A percentile compares a stretch with the other conserved stretches of the same genome.
Conservation (phyloP, 2,797 vertebrate species). For the Pelodytes ibericus region DNA sequence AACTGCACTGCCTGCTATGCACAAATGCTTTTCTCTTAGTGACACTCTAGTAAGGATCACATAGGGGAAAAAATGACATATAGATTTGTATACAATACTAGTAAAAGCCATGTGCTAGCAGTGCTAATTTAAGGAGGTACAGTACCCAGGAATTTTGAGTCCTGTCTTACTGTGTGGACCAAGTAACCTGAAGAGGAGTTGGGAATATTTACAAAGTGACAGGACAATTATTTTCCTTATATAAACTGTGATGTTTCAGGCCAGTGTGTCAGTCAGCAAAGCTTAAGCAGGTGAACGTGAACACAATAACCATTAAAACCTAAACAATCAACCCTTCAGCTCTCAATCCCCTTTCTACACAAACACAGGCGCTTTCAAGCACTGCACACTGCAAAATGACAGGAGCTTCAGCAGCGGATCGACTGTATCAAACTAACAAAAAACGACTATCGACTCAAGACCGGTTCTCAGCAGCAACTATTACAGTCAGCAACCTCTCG, state of each 20-base stretch:
- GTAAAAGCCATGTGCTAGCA: no score
- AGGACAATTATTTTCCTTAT: neutral
- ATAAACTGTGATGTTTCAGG: slow-evolving; percentile 7
- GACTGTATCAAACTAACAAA: neutral
- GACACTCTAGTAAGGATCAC: no score
- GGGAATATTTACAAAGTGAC: neutral
- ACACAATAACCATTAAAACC: slow-evolving; percentile 13
- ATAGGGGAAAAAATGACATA: no score
- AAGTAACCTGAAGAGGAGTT: no score
- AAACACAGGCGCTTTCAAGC: slow-evolving; percentile 10
- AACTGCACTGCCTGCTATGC: no score
- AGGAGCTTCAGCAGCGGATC: neutral
- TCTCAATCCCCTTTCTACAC: slow-evolving; percentile 10
- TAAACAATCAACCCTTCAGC: neutral
- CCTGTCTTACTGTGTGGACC: no score
- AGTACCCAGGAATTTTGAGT: no score
- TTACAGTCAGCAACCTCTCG: no score
- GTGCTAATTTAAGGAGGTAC: no score
- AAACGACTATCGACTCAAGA: neutral
- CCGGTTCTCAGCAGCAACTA: no score
- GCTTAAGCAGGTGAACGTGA: neutral
- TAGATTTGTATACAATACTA: no score
- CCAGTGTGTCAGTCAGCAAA: slow-evolving; percentile 3
- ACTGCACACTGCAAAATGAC: neutral
- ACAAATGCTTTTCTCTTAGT: no score